Evolutionary conservation across 1,140 invertebrate genomes (phyloP).

Genomic region (Brachionus angularis): DNA sequence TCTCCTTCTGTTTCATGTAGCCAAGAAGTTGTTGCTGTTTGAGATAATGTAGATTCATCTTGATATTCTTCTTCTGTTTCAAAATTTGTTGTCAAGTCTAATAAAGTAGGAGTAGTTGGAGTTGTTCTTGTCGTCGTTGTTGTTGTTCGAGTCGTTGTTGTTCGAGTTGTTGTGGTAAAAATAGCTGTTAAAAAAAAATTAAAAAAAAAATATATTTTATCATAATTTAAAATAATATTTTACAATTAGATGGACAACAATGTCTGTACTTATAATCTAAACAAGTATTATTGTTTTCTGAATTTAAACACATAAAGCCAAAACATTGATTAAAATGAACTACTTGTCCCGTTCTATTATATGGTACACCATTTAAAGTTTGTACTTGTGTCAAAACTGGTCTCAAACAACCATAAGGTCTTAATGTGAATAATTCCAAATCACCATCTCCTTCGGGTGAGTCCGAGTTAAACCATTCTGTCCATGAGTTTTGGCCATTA

Average conservation of each 20-base stretch:
- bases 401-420: neutral
- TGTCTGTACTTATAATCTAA: slow-evolving; percentile 34
- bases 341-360: slow-evolving; percentile 17
- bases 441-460: slow-evolving; percentile 15
- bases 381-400: slow-evolving; percentile 8
- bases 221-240: no score
- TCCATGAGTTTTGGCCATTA: slow-evolving; percentile 7
- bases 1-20: no score
- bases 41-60: no score
- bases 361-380: slow-evolving; percentile 1
- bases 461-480: slow-evolving; percentile 28
- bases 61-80: no score
- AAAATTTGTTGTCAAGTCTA: no score
- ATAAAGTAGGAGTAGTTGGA: neutral
- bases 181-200: no score
- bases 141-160: neutral
- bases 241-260: slow-evolving; percentile 4
- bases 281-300: neutral
- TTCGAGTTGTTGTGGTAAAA: no score
- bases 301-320: slow-evolving; percentile 35
- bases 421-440: neutral
- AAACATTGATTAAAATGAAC: neutral
- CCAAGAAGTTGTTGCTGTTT: no score
- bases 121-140: no score
- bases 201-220: no score